These are phyloP conservation scores for Tetranychus truncatus DNA, from an alignment of 2,888 invertebrate species.

Conservation along the genomic window DNA sequence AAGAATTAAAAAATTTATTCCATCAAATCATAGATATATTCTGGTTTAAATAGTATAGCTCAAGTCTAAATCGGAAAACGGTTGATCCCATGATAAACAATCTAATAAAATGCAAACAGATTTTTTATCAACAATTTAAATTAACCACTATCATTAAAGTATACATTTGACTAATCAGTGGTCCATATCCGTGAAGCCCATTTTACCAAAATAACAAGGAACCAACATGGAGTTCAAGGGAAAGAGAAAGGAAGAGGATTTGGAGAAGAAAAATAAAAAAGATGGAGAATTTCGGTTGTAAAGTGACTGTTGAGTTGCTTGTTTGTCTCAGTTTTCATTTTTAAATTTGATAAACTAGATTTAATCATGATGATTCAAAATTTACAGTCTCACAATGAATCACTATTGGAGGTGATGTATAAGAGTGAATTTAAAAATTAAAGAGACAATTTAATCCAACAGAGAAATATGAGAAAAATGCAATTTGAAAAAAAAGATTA, in stretches of 20 bases:
- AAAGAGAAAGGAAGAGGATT: background rate
- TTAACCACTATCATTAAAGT: background rate
- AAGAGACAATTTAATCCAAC: background rate
- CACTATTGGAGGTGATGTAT: too few relatives aligned
- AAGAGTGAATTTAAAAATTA: too few relatives aligned
- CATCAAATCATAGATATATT: too few relatives aligned
- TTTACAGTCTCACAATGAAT: too few relatives aligned
- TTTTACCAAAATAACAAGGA: background rate
- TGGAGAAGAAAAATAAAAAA: background rate
- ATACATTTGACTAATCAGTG: background rate
- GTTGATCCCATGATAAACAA: too few relatives aligned
- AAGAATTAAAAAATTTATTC: background rate
- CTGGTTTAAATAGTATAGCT: too few relatives aligned
- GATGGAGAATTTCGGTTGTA: background rate
- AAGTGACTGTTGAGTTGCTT: background rate
- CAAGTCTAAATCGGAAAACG: too few relatives aligned
- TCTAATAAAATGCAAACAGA: too few relatives aligned
- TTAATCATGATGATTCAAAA: background rate
- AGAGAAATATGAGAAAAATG: background rate
- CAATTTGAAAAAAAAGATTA: background rate
- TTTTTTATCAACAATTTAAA: background rate
- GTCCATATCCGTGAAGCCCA: background rate
- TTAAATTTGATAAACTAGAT: background rate
- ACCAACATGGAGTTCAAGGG: background rate
- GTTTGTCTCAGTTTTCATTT: too few relatives aligned